Evolutionary conservation across 1,140 invertebrate species (phyloP), one percentile per base, ranked within the genome.

Genomic region (Octopus bimaculoides): DNA sequence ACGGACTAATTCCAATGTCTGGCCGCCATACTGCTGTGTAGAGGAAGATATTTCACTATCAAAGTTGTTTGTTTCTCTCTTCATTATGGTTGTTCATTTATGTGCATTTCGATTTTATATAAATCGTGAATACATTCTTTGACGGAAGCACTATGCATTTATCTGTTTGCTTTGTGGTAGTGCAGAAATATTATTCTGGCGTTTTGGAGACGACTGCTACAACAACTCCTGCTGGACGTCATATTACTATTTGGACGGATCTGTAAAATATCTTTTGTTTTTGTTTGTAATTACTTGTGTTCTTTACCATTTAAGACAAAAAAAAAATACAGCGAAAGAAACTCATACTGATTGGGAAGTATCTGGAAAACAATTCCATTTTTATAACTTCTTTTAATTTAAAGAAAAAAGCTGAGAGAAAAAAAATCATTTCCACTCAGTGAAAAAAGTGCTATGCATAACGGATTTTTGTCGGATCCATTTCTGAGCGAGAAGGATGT

Each of bases 21-120:
- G 66, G 8, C 66, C 66, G 66, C 66, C 66, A 71, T 71, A 71
- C 66, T 71, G 66, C 17, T 71, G 66, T 71, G 17, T 71, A 71
- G 66, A 71, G 66, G 17, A 9, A 71, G 66, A 71, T 71, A n/a
- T 20, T n/a, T 71, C 17, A 71, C 14, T 9, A 71, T 71, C 66
- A 4, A 17, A 71, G 17, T 71, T 71, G 66, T 71, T 71, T 71
- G 26, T 20, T 14, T 71, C 26, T 71, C 14, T 20, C 66, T 14
- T 71, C 26, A 20, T 71, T 14, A 20, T n/a, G 26, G 26, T 71
- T 14, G 66, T n/a, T 71, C 17, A n/a, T 71, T 71, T 71, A 4
- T 17, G 9, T 71, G 66, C 17, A 71, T 71, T 71, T 71, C 66
- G 66, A 71, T 71, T 71, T 20, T 71, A 71, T 71, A 71, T 71